Conservation (phyloP, 2,113 vertebrate species). For the Python bivittatus region DNA sequence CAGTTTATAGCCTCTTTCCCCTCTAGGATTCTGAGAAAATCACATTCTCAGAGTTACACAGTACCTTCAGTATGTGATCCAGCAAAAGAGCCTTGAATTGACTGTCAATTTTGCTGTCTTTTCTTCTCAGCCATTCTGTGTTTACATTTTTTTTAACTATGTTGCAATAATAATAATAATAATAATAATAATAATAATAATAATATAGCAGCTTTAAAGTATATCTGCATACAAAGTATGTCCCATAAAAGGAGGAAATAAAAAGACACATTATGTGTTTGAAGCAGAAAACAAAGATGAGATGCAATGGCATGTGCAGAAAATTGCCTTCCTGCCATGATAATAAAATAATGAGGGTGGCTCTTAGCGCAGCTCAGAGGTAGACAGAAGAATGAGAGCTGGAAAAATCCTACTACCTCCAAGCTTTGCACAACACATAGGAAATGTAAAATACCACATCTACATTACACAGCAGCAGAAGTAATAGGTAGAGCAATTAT, state of each 20-base stretch:
- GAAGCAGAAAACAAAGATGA: conserved; percentile 20
- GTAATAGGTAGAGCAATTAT: conserved; percentile 34
- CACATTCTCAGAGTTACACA: neutral
- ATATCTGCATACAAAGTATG: neutral
- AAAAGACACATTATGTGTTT: fast-evolving
- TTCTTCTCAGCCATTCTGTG: neutral
- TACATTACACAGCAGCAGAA: neutral
- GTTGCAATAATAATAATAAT: too few relatives aligned
- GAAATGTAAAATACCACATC: conserved; percentile 40
- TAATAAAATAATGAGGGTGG: conserved; percentile 44
- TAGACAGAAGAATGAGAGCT: conserved; percentile 60
- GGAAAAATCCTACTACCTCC: neutral
- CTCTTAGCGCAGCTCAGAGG: conserved; percentile 55
- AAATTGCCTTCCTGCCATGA: neutral
- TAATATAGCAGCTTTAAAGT: neutral
- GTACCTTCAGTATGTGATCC: too few relatives aligned
- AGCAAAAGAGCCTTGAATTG: neutral
- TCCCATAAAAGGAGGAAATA: neutral
- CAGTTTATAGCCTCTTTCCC: neutral
- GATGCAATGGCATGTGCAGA: neutral
- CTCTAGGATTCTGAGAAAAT: neutral
- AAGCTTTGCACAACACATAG: fast-evolving
- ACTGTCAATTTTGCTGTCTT: neutral
- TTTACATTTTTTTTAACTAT: neutral
- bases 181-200: too few relatives aligned